These are phyloP conservation scores for Liolophura sinensis DNA, from an alignment of 1,140 invertebrate species.

Conservation along the genomic window DNA sequence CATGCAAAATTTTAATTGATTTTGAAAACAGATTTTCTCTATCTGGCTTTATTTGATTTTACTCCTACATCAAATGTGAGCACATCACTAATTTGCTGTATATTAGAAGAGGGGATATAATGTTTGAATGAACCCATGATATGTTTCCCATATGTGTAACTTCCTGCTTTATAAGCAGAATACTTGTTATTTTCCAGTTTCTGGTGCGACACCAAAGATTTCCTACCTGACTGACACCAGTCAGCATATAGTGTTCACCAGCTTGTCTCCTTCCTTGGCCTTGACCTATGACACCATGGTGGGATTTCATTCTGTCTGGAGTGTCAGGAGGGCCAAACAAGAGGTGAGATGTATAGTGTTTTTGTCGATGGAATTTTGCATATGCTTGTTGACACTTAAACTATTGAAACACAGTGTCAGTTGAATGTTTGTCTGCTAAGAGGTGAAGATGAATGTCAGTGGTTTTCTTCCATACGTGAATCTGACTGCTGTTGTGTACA, in stretches of 20 bases:
- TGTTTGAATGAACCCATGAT: too few relatives aligned
- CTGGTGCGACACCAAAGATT: conserved; percentile 34
- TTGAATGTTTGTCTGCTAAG: conserved; percentile 2
- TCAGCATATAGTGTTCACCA: conserved; percentile 68
- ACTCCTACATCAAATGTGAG: too few relatives aligned
- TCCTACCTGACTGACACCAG: conserved; percentile 67
- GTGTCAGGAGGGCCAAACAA: conserved; percentile 73
- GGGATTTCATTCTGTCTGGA: conserved; percentile 80
- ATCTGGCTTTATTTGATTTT: too few relatives aligned
- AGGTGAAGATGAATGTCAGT: too few relatives aligned
- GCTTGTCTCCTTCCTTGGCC: conserved; percentile 68
- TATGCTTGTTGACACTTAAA: not conserved
- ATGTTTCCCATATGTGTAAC: too few relatives aligned
- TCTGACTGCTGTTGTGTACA: too few relatives aligned
- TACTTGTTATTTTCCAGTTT: conserved; percentile 18
- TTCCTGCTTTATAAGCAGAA: not conserved
- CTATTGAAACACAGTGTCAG: not conserved
- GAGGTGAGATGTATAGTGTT: conserved; percentile 68
- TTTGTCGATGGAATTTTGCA: not conserved
- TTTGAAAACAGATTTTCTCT: too few relatives aligned
- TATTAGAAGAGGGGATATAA: too few relatives aligned
- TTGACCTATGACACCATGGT: conserved; percentile 77
- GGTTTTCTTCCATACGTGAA: too few relatives aligned
- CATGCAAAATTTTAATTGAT: too few relatives aligned
- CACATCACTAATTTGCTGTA: too few relatives aligned